phyloP scores from a whole-genome alignment of 2,888 invertebrate species.

The Campopleginae sp. region DNA sequence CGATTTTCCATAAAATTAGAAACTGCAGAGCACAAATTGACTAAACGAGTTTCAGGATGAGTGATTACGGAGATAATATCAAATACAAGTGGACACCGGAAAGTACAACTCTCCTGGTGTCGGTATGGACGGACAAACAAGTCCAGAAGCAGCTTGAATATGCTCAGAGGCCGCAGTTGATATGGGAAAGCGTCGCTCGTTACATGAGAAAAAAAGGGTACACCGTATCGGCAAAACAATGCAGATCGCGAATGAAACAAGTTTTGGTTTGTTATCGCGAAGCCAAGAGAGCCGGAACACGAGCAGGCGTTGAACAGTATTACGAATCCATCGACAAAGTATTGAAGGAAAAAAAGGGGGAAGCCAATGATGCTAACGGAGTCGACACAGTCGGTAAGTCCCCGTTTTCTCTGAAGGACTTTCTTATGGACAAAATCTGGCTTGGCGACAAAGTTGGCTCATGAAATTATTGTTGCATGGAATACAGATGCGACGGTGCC shows the following conservation, averaged over 20 bases:
- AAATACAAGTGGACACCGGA: constrained; percentile 83
- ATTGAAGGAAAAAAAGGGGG: constrained; percentile 75
- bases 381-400: constrained; percentile 81
- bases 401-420: constrained; percentile 4
- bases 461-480: neutral
- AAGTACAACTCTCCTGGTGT: constrained; percentile 81
- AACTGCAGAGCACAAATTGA: neutral
- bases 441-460: neutral
- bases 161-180: constrained; percentile 79
- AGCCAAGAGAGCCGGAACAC: constrained; percentile 80
- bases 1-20: neutral
- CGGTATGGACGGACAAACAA: constrained; percentile 82
- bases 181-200: constrained; percentile 82
- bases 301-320: constrained; percentile 81
- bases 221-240: constrained; percentile 81
- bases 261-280: constrained; percentile 82
- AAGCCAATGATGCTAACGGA: constrained; percentile 72
- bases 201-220: constrained; percentile 83
- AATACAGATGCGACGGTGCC: constrained; percentile 75
- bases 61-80: constrained; percentile 75
- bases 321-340: constrained; percentile 82
- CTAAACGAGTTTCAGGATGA: constrained; percentile 70
- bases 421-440: neutral
- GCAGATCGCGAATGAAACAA: constrained; percentile 83
- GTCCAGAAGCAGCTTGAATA: constrained; percentile 82